These are phyloP conservation scores for Tetrapedia diversipes DNA, from an alignment of 2,888 invertebrate species.

Conservation along the genomic window DNA sequence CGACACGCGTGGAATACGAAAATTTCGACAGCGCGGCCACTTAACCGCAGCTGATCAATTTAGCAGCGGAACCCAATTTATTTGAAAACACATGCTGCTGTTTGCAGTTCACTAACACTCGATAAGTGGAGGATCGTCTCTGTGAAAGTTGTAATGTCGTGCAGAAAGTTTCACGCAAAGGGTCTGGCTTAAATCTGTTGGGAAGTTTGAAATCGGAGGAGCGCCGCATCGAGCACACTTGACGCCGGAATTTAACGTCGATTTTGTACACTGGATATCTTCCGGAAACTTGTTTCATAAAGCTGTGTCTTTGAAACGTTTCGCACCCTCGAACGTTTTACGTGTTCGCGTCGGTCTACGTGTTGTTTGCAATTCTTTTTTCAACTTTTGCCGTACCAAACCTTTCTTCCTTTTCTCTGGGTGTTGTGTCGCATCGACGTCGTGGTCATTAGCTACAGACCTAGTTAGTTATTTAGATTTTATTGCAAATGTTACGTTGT, in stretches of 20 bases:
- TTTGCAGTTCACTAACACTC: constrained; percentile 31
- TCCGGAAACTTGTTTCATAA: constrained; percentile 30
- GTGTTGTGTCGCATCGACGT: too few species aligned
- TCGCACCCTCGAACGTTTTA: not conserved
- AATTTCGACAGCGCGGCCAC: constrained; percentile 8
- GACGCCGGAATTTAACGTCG: constrained; percentile 22
- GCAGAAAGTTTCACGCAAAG: constrained; percentile 24
- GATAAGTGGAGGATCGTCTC: constrained; percentile 27
- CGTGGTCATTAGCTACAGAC: too few species aligned
- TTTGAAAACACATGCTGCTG: constrained; percentile 39
- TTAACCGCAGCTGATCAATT: constrained; percentile 28
- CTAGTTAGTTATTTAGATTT: too few species aligned
- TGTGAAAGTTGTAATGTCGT: constrained; percentile 22
- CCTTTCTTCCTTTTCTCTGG: too few species aligned
- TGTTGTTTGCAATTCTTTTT: too few species aligned
- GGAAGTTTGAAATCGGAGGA: constrained; percentile 33
- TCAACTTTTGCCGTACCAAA: too few species aligned
- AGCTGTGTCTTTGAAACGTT: not conserved
- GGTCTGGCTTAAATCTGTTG: constrained; percentile 20
- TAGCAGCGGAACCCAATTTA: constrained; percentile 20
- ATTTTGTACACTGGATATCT: constrained; percentile 35
- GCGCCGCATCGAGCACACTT: constrained; percentile 9
- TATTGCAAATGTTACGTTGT: too few species aligned
- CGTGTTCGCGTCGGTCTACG: too few species aligned
- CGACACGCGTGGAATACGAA: not conserved